A percentile compares a stretch with the other conserved stretches of the same genome.
These are phyloP conservation scores for Morelia viridis DNA, from an alignment of 2,797 vertebrate genomes.

Conservation along the genomic window DNA sequence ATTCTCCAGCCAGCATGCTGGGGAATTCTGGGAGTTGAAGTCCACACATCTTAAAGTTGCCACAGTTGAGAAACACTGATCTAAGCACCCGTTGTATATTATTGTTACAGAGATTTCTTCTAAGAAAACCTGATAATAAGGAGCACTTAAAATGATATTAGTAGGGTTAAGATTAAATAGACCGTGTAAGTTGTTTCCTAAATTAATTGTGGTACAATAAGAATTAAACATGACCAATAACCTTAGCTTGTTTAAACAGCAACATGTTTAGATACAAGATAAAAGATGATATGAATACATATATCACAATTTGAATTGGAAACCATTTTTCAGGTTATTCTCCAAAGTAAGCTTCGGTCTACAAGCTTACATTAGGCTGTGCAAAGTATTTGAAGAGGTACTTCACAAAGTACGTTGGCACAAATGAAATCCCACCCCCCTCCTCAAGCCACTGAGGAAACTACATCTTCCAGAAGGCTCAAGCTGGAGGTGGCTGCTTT, in stretches of 20 bases:
- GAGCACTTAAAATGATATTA: slow-evolving; percentile 22
- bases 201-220: background rate
- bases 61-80: background rate
- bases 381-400: background rate
- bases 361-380: background rate
- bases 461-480: background rate
- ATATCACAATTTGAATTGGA: background rate
- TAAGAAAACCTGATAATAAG: slow-evolving; percentile 17
- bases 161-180: slow-evolving; percentile 9
- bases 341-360: background rate
- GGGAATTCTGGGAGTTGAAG: background rate
- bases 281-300: slow-evolving; percentile 8
- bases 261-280: slow-evolving; percentile 6
- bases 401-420: background rate
- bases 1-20: background rate
- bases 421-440: background rate
- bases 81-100: background rate
- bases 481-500: background rate
- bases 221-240: background rate
- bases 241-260: background rate
- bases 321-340: slow-evolving; percentile 14
- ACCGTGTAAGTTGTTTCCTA: background rate
- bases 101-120: slow-evolving; percentile 33
- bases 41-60: background rate
- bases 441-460: background rate